A percentile compares a stretch with the other conserved stretches of the same genome.
Evolutionary conservation across 2,888 invertebrate species (phyloP).

Genomic region (Pantelozetes paolii): DNA sequence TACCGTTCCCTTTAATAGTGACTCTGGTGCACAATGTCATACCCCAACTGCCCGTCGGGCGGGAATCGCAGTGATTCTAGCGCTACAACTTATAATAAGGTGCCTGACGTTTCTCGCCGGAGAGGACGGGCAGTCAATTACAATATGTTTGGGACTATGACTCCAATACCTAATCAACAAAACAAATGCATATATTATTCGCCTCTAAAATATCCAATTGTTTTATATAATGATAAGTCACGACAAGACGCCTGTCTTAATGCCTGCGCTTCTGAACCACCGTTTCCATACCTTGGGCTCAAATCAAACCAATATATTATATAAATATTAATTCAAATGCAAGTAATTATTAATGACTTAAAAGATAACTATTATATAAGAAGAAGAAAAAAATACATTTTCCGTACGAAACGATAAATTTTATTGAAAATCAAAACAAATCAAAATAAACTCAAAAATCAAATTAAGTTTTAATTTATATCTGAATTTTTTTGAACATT

Average conservation of each 20-base stretch:
- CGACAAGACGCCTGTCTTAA: background rate
- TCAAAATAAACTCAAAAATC: slow-evolving; percentile 25
- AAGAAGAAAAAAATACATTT: background rate
- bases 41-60: slow-evolving; percentile 36
- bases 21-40: slow-evolving; percentile 33
- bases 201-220: slow-evolving; percentile 14
- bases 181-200: slow-evolving; percentile 14
- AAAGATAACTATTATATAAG: background rate
- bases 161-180: slow-evolving; percentile 10
- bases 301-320: slow-evolving; percentile 14
- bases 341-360: slow-evolving; percentile 17
- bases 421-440: slow-evolving; percentile 33
- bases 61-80: slow-evolving; percentile 36
- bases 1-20: background rate
- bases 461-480: slow-evolving; percentile 23
- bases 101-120: slow-evolving; percentile 37
- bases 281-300: background rate
- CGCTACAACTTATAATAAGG: slow-evolving; percentile 37
- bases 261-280: slow-evolving; percentile 23
- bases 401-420: background rate
- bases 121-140: slow-evolving; percentile 26
- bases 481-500: slow-evolving; percentile 10
- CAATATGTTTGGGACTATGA: slow-evolving; percentile 11
- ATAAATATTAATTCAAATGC: background rate
- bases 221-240: background rate